phyloP scores from a whole-genome alignment of 92 coral and sea anemone genomes.

The Paragorgia papillata region DNA sequence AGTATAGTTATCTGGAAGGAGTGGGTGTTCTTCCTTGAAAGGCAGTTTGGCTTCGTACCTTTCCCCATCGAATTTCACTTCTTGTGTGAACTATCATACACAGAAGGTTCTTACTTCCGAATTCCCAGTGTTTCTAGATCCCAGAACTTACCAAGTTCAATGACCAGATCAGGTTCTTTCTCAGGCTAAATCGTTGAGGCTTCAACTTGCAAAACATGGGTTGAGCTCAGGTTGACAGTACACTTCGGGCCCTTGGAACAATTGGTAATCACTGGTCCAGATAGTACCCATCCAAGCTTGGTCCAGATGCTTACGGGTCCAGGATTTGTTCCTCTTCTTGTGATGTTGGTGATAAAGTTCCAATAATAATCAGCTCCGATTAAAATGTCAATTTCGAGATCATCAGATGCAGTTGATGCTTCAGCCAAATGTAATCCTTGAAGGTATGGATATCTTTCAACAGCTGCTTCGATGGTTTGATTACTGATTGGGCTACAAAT shows the following conservation, averaged over 20 bases:
- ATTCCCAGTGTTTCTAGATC: conserved; percentile 58
- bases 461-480: conserved; percentile 49
- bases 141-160: conserved; percentile 54
- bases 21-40: too few relatives aligned
- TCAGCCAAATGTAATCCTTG: conserved; percentile 62
- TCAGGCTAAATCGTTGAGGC: too few relatives aligned
- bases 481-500: conserved; percentile 61
- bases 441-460: conserved; percentile 53
- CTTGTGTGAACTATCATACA: too few relatives aligned
- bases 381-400: conserved; percentile 48
- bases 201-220: too few relatives aligned
- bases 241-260: too few relatives aligned
- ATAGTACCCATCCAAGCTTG: conserved; percentile 6
- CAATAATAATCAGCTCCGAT: too few relatives aligned
- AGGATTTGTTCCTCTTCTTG: background rate
- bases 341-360: background rate
- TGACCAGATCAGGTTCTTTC: background rate
- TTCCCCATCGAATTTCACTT: too few relatives aligned
- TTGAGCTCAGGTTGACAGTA: too few relatives aligned
- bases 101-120: conserved; percentile 5
- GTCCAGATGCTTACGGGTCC: background rate
- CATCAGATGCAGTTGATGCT: conserved; percentile 16
- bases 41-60: too few relatives aligned
- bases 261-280: background rate
- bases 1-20: too few relatives aligned